Percentiles rank a stretch among this genome's conserved stretches.
Conservation (phyloP, 2,888 invertebrate species). For the Idaea dimidiata region DNA sequence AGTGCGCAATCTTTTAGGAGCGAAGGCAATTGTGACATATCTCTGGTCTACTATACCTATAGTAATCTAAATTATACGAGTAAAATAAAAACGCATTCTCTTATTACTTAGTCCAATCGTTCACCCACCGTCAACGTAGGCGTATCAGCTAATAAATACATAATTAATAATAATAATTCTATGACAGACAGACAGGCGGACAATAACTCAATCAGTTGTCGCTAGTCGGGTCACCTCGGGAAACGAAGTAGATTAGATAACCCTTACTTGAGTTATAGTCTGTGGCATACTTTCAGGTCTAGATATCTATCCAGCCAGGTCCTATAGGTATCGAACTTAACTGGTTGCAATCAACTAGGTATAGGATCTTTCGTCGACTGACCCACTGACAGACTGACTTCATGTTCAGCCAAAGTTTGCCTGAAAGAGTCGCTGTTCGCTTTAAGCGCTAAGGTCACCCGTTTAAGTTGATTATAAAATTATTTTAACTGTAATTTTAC, state of each 20-base stretch:
- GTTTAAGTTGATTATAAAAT: too few species aligned
- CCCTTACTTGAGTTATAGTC: background rate
- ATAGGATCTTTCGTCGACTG: background rate
- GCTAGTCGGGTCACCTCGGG: slow-evolving; percentile 18
- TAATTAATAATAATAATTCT: slow-evolving; percentile 67
- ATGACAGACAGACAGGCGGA: slow-evolving; percentile 41
- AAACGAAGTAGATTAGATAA: background rate
- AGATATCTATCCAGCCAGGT: background rate
- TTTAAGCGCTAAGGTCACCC: too few species aligned
- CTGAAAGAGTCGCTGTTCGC: too few species aligned
- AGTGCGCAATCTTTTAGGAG: too few species aligned
- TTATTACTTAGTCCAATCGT: background rate
- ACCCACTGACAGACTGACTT: too few species aligned
- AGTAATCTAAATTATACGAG: too few species aligned
- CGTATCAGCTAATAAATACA: slow-evolving; percentile 55
- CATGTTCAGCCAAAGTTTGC: too few species aligned
- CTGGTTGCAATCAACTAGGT: background rate
- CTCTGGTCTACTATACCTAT: too few species aligned
- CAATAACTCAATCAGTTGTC: slow-evolving; percentile 52
- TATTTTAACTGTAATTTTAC: too few species aligned
- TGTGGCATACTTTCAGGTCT: background rate
- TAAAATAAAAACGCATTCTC: slow-evolving; percentile 3
- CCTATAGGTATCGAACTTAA: background rate
- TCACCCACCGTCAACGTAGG: slow-evolving; percentile 28
- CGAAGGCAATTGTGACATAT: too few species aligned